These are phyloP conservation scores for Engraulis encrasicolus DNA, from an alignment of 2,113 vertebrate species.

Conservation along the genomic window DNA sequence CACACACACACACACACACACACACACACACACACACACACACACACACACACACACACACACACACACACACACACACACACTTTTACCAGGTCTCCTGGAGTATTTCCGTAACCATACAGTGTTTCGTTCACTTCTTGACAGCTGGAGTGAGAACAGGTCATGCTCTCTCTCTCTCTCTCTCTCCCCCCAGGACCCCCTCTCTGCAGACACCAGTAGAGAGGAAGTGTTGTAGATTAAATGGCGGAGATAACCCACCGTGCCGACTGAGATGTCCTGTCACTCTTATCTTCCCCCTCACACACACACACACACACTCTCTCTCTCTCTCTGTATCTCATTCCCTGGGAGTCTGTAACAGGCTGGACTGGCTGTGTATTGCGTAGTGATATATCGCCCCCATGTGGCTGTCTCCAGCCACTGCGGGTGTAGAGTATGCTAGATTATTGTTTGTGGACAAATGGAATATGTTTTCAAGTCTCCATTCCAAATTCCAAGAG, in stretches of 20 bases:
- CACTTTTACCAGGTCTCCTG: background rate
- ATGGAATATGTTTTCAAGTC: background rate
- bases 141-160: background rate
- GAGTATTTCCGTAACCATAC: background rate
- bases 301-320: no score
- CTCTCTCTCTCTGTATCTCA: background rate
- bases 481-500: background rate
- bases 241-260: background rate
- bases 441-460: background rate
- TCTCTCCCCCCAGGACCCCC: background rate
- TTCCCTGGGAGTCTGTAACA: background rate
- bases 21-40: no score
- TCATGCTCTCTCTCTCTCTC: background rate
- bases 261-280: background rate
- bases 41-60: no score
- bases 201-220: background rate
- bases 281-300: slow-evolving; percentile 3
- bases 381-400: slow-evolving; percentile 49
- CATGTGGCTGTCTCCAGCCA: slow-evolving; percentile 49
- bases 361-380: background rate
- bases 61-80: no score
- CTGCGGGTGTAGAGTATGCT: background rate
- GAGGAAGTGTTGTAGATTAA: background rate
- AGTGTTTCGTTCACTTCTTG: background rate
- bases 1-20: background rate